Evolutionary conservation across 2,797 vertebrate genomes (phyloP).

Genomic region (Gymnothorax reevesii): DNA sequence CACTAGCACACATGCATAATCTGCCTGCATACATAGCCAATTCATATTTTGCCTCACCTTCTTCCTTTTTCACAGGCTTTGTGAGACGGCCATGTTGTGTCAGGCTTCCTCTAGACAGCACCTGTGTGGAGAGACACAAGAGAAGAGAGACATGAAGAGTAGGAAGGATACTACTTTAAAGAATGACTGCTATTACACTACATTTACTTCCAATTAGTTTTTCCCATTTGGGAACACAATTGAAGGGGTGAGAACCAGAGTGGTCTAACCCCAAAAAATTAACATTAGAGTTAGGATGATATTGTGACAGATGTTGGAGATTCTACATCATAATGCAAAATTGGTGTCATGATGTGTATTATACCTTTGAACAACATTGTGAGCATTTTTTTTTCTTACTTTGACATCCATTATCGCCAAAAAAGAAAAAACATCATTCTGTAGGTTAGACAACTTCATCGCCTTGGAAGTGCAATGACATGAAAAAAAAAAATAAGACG

Average conservation of each 20-base stretch:
- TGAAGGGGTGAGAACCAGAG: background rate
- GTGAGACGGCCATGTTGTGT: conserved; percentile 57
- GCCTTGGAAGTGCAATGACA: too few species aligned
- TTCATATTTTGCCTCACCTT: conserved; percentile 63
- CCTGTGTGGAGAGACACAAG: conserved; percentile 57
- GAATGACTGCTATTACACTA: background rate
- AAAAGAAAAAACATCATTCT: too few species aligned
- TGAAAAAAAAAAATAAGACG: too few species aligned
- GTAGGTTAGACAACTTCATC: too few species aligned
- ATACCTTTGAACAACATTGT: too few species aligned
- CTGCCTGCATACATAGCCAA: background rate
- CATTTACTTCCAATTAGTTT: background rate
- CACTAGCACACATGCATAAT: background rate
- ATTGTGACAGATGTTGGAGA: too few species aligned
- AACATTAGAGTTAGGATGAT: too few species aligned
- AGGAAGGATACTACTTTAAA: background rate
- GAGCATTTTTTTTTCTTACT: too few species aligned
- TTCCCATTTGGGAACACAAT: background rate
- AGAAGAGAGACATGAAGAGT: background rate
- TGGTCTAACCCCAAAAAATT: too few species aligned
- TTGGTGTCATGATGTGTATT: too few species aligned
- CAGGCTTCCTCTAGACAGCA: conserved; percentile 79
- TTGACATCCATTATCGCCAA: too few species aligned
- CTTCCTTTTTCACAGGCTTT: conserved; percentile 55
- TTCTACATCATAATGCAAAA: too few species aligned